Evolutionary conservation across 2,888 invertebrate species (phyloP).

Genomic region (Sylvicola fuscatus): DNA sequence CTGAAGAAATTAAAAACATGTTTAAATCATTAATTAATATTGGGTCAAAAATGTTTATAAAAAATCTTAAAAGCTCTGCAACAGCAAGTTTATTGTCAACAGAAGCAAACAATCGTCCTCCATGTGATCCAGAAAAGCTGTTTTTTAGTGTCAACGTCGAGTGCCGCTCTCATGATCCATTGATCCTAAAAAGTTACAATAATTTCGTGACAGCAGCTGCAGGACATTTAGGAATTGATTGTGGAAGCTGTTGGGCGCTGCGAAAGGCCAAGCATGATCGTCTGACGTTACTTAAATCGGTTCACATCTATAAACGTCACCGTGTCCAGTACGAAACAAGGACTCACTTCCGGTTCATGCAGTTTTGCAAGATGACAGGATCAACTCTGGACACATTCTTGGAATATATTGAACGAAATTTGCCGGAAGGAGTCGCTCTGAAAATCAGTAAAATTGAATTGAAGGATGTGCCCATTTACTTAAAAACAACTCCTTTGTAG

Average conservation of each 20-base stretch:
- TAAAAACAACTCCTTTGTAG: constrained; percentile 26
- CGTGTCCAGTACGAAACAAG: constrained; percentile 88
- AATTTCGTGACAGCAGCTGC: constrained; percentile 69
- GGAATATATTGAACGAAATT: constrained; percentile 89
- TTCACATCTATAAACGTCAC: constrained; percentile 83
- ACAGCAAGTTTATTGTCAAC: no score
- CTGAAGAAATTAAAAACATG: no score
- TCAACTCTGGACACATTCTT: constrained; percentile 90
- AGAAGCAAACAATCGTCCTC: no score
- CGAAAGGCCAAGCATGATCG: constrained; percentile 54
- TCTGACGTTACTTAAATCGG: constrained; percentile 65
- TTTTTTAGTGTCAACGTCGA: constrained; percentile 70
- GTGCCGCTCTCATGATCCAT: constrained; percentile 68
- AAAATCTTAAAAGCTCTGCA: no score
- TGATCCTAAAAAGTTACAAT: constrained; percentile 73
- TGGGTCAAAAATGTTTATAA: no score
- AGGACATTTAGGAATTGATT: constrained; percentile 53
- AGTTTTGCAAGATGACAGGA: constrained; percentile 70
- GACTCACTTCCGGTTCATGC: constrained; percentile 73
- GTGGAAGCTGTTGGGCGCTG: constrained; percentile 51
- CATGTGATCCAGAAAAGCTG: constrained; percentile 39
- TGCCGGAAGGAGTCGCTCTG: constrained; percentile 93
- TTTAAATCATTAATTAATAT: no score
- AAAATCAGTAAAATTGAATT: constrained; percentile 65
- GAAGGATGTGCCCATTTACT: constrained; percentile 32